These are phyloP conservation scores for Actias luna DNA, from an alignment of 2,888 invertebrate species.

Conservation along the genomic window DNA sequence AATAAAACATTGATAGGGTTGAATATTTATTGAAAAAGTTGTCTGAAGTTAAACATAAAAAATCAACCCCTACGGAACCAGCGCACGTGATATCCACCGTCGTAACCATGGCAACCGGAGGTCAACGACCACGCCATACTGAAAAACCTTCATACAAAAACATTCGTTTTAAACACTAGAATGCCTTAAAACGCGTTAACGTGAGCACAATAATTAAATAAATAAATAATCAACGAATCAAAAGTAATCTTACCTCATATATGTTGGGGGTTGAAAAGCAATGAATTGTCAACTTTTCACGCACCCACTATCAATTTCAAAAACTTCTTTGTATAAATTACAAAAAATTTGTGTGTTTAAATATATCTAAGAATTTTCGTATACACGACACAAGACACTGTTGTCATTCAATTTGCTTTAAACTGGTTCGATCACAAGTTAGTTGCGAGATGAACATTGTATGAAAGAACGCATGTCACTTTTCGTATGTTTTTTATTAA, in stretches of 20 bases:
- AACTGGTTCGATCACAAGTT: background rate
- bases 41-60: constrained; percentile 22
- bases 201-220: background rate
- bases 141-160: constrained; percentile 17
- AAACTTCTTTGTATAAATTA: constrained; percentile 1
- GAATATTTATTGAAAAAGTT: constrained; percentile 3
- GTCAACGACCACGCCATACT: constrained; percentile 63
- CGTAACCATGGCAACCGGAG: constrained; percentile 66
- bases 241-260: constrained; percentile 9
- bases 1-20: background rate
- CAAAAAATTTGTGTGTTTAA: background rate
- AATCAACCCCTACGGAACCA: constrained; percentile 44
- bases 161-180: background rate
- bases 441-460: constrained; percentile 6
- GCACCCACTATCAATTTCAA: background rate
- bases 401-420: constrained; percentile 22
- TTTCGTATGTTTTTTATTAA: constrained; percentile 38
- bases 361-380: constrained; percentile 31
- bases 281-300: background rate
- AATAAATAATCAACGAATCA: background rate
- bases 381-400: constrained; percentile 46
- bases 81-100: constrained; percentile 59
- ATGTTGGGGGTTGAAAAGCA: background rate
- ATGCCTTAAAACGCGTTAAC: background rate
- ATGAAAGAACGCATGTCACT: constrained; percentile 48